Base-by-base conservation (phyloP, 1,140 invertebrate genomes). In the Zaprionus inermis region DNA sequence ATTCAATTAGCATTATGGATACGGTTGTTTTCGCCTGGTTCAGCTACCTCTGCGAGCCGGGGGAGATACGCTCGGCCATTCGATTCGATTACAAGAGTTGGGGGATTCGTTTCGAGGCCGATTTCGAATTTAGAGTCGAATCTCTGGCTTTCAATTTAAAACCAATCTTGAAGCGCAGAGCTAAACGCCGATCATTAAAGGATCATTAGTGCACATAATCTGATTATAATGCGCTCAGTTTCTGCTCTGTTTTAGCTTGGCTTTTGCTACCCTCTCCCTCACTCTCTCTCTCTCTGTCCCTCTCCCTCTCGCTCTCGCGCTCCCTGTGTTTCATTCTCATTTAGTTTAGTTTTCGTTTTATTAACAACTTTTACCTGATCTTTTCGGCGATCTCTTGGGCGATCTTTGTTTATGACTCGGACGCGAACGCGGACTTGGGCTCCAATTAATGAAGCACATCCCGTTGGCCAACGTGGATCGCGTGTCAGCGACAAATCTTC, bases 181-280 rank as follows among this genome's bases (percentile, higher is more conserved):
- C 78, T 91, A 91, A 91, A 91, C 88, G 88, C 67, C 76, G 88
- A 84, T 90, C 81, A 91, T 91, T 91, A 91, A 91, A 91, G 88
- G 88, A 91, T 91, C 88, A 91, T 91, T 91, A 91, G 88, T 81
- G 80, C 49, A 84, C 88, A 91, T 90, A 91, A 91, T 91, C 88
- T 91, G 88, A 91, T 91, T 91, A 91, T 91, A 91, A 89, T 89
- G 83, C 83, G 79, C 84, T 78, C 84, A 70, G 84, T 83, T 88
- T 88, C 74, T n/a, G 75, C 71, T 88, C 66, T 84, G 71, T 78
- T 83, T 88, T 89, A 78, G 77, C 65, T 78, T 49, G 58, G 52
- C 55, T 70, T 44, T 58, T 38, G 2, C 4, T 2, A 1, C 24
- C 41, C 55, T 57, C 16, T 5, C 2, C 11, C 9, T 4, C 14